A percentile compares a stretch with the other conserved stretches of the same genome.
Evolutionary conservation across 2,888 invertebrate species (phyloP).

Genomic region (Cheilosia vernalis): DNA sequence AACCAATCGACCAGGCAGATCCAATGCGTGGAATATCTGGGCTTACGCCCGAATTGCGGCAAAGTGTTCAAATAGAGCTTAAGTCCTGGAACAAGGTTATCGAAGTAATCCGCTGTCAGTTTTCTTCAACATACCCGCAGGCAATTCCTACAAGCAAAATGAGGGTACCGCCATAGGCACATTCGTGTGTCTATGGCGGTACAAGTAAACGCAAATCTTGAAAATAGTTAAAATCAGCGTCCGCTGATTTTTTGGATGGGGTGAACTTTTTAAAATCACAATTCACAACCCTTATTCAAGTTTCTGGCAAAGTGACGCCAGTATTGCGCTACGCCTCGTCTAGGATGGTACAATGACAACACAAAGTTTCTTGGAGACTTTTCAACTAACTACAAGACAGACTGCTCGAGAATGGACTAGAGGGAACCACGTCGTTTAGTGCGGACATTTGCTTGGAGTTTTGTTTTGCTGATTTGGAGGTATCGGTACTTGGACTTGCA

Average conservation of each 20-base stretch:
- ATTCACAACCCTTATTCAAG: neutral
- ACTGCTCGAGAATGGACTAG: neutral
- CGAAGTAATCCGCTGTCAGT: constrained; percentile 80
- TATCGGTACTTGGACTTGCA: too few relatives aligned
- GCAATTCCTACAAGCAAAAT: constrained; percentile 76
- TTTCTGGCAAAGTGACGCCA: constrained; percentile 1
- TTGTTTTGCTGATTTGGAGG: too few relatives aligned
- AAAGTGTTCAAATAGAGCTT: constrained; percentile 80
- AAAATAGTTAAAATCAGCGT: too few relatives aligned
- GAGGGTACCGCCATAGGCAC: too few relatives aligned
- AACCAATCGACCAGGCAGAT: constrained; percentile 80
- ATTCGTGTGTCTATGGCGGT: too few relatives aligned
- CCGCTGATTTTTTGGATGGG: too few relatives aligned
- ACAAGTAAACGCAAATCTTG: too few relatives aligned
- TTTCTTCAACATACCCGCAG: constrained; percentile 81
- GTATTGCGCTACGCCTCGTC: neutral
- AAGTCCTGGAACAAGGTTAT: constrained; percentile 80
- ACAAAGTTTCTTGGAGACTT: too few relatives aligned
- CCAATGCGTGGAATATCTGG: constrained; percentile 80
- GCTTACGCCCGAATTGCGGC: constrained; percentile 81
- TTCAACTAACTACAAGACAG: neutral
- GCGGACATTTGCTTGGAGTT: too few relatives aligned
- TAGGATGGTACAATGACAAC: too few relatives aligned
- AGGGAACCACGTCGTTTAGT: too few relatives aligned
- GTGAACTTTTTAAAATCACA: too few relatives aligned